phyloP scores from a whole-genome alignment of 2,888 invertebrate genomes.

The Sphaerolaimus hirsutus region DNA sequence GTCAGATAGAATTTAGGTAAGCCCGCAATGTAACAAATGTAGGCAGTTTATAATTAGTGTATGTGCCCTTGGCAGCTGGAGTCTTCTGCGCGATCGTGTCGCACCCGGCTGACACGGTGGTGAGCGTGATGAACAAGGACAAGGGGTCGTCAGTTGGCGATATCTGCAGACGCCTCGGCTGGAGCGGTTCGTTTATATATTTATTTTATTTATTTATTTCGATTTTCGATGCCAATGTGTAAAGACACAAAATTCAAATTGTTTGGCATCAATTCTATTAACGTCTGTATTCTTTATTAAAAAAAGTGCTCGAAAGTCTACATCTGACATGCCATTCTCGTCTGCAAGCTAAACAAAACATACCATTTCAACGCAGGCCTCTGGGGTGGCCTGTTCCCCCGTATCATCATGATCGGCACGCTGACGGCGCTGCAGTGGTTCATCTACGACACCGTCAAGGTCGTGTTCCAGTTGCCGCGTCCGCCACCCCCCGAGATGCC shows the following conservation, averaged over 20 bases:
- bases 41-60: too few relatives aligned
- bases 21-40: too few relatives aligned
- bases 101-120: constrained; percentile 93
- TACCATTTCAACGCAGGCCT: constrained; percentile 11
- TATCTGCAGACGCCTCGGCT: constrained; percentile 49
- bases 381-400: neutral
- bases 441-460: constrained; percentile 70
- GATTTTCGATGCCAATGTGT: too few relatives aligned
- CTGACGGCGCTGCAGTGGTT: constrained; percentile 75
- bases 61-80: too few relatives aligned
- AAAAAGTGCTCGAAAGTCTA: too few relatives aligned
- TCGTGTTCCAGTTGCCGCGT: constrained; percentile 55
- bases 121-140: constrained; percentile 82
- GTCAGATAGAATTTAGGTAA: too few relatives aligned
- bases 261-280: too few relatives aligned
- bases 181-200: constrained; percentile 26
- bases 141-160: constrained; percentile 47
- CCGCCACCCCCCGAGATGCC: constrained; percentile 92
- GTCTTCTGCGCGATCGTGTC: constrained; percentile 95
- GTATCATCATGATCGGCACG: constrained; percentile 70
- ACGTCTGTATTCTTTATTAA: too few relatives aligned
- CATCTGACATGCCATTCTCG: too few relatives aligned
- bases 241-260: too few relatives aligned
- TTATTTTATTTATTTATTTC: too few relatives aligned
- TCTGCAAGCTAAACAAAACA: too few relatives aligned